Evolutionary conservation across 2,888 invertebrate genomes (phyloP), one percentile per base, ranked within the genome.

Genomic region (Lumbricus terrestris): DNA sequence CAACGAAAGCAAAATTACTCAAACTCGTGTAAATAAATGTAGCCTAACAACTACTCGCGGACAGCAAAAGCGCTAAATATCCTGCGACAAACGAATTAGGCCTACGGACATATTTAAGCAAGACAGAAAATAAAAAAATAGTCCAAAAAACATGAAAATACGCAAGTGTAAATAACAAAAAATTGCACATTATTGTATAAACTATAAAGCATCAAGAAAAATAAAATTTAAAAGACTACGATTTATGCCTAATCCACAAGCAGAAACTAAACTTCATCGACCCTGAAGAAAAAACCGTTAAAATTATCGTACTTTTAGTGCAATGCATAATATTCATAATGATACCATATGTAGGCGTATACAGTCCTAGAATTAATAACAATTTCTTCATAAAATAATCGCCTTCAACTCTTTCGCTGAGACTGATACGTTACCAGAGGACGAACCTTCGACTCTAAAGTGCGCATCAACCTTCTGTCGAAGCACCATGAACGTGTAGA

Each of bases 401-500:
- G 8, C 69, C 29, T 69, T n/a, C 69, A 1, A 8, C n/a, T 2
- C 8, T n/a, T 29, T 8, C n/a, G n/a, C 16, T 69, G 13, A 69
- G 69, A n/a, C 69, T n/a, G 8, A 29, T 29, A 69, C n/a, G n/a
- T 69, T 85, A 37, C 37, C 37, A 16, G 0, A 35, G 69, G 15
- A 54, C 89, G 33, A 54, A 89, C 89, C 69, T 89, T 89, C 47
- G n/a, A 90, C 33, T 16, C 1, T 33, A 0, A 37, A n/a, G 33
- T 38, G 35, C n/a, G 82, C 18, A 4, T 34, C 82, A 34, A 40
- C 29, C 18, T 83, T 38, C 16, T 83, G 83, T 4, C 38, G 33
- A 5, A 40, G 40, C 20, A 91, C 91, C 88, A 90, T 40, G 89
- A 91, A 90, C 2, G 91, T 90, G 89, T 91, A 91, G 29, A 90